Percentiles rank a stretch among this genome's conserved stretches.
These are phyloP conservation scores for Mesopsocus fuscifrons DNA, from an alignment of 2,888 invertebrate genomes.

Conservation along the genomic window DNA sequence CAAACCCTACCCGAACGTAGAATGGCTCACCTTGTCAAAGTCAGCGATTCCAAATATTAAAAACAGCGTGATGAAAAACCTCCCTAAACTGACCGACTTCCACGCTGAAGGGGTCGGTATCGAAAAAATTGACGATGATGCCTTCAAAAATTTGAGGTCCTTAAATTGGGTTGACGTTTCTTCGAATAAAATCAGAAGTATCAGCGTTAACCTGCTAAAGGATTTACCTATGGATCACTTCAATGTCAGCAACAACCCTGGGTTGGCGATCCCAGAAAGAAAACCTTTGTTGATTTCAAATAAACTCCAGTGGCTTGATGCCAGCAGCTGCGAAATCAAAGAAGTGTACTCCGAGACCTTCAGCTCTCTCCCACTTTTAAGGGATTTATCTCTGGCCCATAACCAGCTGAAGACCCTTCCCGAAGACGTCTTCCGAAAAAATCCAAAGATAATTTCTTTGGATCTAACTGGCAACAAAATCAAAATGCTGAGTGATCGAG, in stretches of 20 bases:
- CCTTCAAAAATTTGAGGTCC: neutral
- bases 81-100: conserved; percentile 1
- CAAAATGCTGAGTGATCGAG: too few relatives aligned
- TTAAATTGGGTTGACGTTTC: conserved; percentile 3
- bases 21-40: neutral
- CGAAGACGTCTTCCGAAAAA: neutral
- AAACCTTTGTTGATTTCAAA: neutral
- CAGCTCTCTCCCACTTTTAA: neutral
- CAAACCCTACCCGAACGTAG: neutral
- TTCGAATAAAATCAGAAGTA: neutral
- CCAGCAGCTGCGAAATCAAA: neutral
- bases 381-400: neutral
- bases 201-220: neutral
- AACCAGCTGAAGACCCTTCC: neutral
- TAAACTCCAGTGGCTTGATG: conserved; percentile 1
- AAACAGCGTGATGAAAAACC: neutral
- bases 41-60: neutral
- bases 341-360: neutral
- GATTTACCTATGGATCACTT: conserved; percentile 1
- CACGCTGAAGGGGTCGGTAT: neutral
- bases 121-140: conserved; percentile 4
- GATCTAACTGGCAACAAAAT: conserved; percentile 1
- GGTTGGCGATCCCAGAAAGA: neutral
- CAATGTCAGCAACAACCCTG: conserved; percentile 1
- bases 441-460: neutral